These are phyloP conservation scores for Tachysurus vachellii DNA, from an alignment of 2,113 vertebrate species.

Conservation along the genomic window DNA sequence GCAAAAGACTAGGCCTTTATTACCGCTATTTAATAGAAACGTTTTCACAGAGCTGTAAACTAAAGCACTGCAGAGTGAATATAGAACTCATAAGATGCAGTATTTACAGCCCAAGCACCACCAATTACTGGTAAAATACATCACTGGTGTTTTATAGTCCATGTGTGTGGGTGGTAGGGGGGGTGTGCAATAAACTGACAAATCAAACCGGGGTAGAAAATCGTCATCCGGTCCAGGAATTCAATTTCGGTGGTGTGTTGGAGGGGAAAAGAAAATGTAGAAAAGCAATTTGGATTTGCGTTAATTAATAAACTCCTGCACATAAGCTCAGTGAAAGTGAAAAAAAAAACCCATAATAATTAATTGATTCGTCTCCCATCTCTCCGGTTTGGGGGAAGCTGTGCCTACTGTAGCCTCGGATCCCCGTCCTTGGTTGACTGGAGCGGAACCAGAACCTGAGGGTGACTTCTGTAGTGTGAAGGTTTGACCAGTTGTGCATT, in stretches of 20 bases:
- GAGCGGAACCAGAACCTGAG: background rate
- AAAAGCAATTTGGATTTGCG: background rate
- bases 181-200: background rate
- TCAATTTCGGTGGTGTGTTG: background rate
- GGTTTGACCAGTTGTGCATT: background rate
- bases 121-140: constrained; percentile 15
- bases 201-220: background rate
- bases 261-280: background rate
- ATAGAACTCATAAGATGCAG: background rate
- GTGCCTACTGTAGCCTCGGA: background rate
- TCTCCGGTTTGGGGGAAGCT: background rate
- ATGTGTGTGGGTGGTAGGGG: background rate
- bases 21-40: background rate
- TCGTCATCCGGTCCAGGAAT: background rate
- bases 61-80: background rate
- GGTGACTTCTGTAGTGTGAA: background rate
- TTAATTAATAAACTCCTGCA: background rate
- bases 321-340: background rate
- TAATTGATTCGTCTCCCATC: background rate
- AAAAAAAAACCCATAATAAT: background rate
- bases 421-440: background rate
- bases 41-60: background rate
- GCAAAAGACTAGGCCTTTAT: background rate
- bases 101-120: background rate
- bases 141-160: background rate